Conservation (phyloP, 1,140 invertebrate species). For the Tetranychus urticae region DNA sequence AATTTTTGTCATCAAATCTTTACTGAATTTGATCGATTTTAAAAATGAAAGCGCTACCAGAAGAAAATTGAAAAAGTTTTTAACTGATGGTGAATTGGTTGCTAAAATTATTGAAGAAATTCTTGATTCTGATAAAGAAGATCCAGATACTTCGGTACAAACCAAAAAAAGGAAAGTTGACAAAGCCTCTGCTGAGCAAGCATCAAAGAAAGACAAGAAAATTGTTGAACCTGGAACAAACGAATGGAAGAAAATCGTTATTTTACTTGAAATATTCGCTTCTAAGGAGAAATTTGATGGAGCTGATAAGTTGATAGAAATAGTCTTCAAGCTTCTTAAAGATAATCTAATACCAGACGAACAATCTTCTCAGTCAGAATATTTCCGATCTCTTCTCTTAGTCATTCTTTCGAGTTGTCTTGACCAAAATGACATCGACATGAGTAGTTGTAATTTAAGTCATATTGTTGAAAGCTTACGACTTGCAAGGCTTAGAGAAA, state of each 20-base stretch:
- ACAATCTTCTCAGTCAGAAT: background rate
- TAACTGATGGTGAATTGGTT: background rate
- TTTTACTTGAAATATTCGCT: background rate
- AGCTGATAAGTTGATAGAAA: background rate
- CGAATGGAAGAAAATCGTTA: background rate
- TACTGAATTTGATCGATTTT: background rate
- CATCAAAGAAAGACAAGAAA: background rate
- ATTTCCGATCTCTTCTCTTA: background rate
- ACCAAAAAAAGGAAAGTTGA: too few relatives aligned
- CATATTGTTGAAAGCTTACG: background rate
- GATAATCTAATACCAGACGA: background rate
- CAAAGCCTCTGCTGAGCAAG: background rate
- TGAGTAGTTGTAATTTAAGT: background rate
- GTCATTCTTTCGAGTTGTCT: background rate
- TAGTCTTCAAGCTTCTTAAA: background rate
- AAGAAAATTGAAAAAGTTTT: background rate
- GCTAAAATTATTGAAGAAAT: background rate
- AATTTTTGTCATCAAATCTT: background rate
- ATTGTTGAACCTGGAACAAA: background rate
- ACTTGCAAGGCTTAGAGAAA: constrained; percentile 29
- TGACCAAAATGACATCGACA: background rate
- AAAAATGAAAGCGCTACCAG: background rate
- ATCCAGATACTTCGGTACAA: too few relatives aligned
- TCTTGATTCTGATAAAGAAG: too few relatives aligned
- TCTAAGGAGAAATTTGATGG: background rate